These are phyloP conservation scores for Apis laboriosa DNA, from an alignment of 1,140 invertebrate species.

Conservation along the genomic window DNA sequence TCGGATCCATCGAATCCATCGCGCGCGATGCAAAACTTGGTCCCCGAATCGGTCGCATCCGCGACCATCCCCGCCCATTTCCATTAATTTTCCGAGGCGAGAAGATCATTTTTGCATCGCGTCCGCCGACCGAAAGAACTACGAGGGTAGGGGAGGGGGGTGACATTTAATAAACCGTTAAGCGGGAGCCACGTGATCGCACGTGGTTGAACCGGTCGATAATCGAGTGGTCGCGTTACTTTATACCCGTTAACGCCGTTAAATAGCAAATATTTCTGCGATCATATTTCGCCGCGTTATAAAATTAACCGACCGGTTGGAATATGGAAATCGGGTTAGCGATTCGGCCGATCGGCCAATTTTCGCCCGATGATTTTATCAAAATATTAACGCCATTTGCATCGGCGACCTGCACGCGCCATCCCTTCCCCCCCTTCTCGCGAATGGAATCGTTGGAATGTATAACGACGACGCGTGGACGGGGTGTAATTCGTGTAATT, in stretches of 20 bases:
- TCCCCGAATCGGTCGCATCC: neutral
- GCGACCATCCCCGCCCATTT: neutral
- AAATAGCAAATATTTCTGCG: constrained; percentile 41
- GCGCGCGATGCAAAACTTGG: neutral
- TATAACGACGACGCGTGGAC: constrained; percentile 15
- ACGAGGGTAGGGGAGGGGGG: neutral
- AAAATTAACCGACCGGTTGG: constrained; percentile 25
- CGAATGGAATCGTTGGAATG: neutral
- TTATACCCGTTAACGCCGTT: constrained; percentile 10
- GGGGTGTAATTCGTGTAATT: constrained; percentile 23
- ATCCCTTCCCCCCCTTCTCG: neutral
- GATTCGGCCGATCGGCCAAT: constrained; percentile 16
- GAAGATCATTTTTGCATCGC: constrained; percentile 9
- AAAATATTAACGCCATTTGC: constrained; percentile 51
- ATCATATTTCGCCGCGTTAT: constrained; percentile 27
- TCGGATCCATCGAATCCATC: neutral
- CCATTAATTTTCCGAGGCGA: constrained; percentile 14
- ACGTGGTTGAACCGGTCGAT: neutral
- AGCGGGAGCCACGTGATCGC: neutral
- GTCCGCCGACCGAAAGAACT: neutral
- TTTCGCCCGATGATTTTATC: constrained; percentile 26
- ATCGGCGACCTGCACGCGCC: neutral
- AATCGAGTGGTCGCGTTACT: neutral
- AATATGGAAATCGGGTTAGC: constrained; percentile 37
- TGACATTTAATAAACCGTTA: constrained; percentile 22